Evolutionary conservation across 2,113 vertebrate genomes (phyloP).

Genomic region (Prunella himalayana): DNA sequence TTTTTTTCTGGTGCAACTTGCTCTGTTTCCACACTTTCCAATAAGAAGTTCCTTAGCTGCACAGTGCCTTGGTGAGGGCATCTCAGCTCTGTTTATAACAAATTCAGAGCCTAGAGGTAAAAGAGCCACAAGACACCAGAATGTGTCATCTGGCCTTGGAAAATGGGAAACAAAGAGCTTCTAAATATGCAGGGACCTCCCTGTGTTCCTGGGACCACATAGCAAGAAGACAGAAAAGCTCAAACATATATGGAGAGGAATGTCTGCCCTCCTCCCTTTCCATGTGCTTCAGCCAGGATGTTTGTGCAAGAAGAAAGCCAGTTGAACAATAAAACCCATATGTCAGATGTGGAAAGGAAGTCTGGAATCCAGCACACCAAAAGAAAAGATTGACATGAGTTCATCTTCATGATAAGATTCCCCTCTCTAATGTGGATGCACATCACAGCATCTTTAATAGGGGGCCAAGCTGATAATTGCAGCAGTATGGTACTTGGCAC

Average conservation of each 20-base stretch:
- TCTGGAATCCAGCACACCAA: not conserved
- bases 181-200: not conserved
- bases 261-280: not conserved
- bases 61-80: not conserved
- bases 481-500: not conserved
- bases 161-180: not conserved
- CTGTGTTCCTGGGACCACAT: not conserved
- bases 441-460: not conserved
- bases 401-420: not conserved
- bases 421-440: not conserved
- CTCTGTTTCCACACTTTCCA: not conserved
- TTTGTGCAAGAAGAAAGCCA: constrained; percentile 26
- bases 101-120: not conserved
- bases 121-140: not conserved
- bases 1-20: not conserved
- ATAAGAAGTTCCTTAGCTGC: not conserved
- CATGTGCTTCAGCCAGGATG: not conserved
- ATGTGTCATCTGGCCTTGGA: not conserved
- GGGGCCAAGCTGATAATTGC: not conserved
- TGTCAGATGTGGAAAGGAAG: not conserved
- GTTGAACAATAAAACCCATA: constrained; percentile 25
- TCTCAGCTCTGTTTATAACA: not conserved
- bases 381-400: not conserved
- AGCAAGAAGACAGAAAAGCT: constrained; percentile 7
- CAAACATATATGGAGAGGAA: not conserved